Base-by-base conservation (phyloP, 2,888 invertebrate species). In the Epistrophella euchroma region DNA sequence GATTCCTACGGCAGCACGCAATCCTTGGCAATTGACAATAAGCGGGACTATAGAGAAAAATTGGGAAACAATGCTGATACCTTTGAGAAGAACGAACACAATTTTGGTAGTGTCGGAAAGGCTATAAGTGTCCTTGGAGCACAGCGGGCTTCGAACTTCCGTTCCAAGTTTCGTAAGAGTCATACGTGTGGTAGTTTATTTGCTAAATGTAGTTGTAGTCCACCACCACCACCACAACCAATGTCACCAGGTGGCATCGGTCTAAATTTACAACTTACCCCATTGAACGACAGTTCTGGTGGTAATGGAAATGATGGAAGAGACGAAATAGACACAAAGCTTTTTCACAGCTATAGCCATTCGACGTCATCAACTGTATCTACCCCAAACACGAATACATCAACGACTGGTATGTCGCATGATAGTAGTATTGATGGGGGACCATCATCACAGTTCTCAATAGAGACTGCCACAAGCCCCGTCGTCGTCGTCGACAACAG, bases 171-270 rank as follows among this genome's bases (percentile, higher is more conserved):
- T 78, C 90, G 89, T 55, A 91, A 90, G 60, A 90, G 90, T 77
- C 91, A 91, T 85, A 91, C 91, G 60, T 91, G 91, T 66, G 91
- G 91, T 22, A 91, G 91, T 88, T 88, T 91, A n/a, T 91, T 89
- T 85, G 91, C 91, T 40, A 91, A 91, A 62, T 91, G 91, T 75
- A 89, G 88, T 80, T 91, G 91, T 87, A 89, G 88, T 40, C 80
- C 79, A n/a, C 88, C 79, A 15, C 88, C 77, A 32, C 32, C 32
- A 17, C 88, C 79, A 15, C 88, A 74, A 32, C 5, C 32, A 64
- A 28, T 28, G 50, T 77, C 85, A 62, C 85, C 81, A 15, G 55
- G 22, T 2, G 32, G 55, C 47, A 19, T 81, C 37, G 81, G 85
- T 74, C 55, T 86, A 37, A 82, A 82, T 40, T 70, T 86, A 28